Conservation (phyloP, 2,113 vertebrate species). For the Hippocampus mohnikei region DNA sequence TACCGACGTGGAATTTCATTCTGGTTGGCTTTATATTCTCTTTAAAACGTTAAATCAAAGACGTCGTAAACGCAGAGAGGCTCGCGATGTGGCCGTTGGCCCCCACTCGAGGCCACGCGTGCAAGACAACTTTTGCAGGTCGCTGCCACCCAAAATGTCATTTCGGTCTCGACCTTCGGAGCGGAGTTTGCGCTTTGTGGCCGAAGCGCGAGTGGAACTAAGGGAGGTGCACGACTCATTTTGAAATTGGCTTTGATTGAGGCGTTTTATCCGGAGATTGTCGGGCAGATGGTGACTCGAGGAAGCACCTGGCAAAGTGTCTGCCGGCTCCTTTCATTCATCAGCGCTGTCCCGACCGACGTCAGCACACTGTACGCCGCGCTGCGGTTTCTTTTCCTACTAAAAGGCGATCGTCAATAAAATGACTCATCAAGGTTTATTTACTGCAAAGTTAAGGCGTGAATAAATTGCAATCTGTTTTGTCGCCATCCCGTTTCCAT, state of each 20-base stretch:
- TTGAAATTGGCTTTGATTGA: slow-evolving; percentile 40
- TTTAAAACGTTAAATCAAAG: not conserved
- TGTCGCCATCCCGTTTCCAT: not conserved
- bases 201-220: not conserved
- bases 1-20: not conserved
- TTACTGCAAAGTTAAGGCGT: slow-evolving; percentile 14
- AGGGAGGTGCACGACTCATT: not conserved
- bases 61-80: not conserved
- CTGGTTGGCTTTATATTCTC: not conserved
- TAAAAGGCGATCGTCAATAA: not conserved
- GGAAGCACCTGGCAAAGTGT: slow-evolving; percentile 59
- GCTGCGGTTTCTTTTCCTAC: not conserved
- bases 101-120: not conserved
- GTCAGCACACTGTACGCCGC: not conserved
- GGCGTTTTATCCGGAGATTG: slow-evolving; percentile 41
- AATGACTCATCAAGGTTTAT: slow-evolving; percentile 4
- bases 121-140: not conserved
- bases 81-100: not conserved
- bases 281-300: slow-evolving; percentile 60
- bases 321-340: slow-evolving; percentile 57
- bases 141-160: not conserved
- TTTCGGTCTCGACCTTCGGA: not conserved
- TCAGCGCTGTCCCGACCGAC: slow-evolving; percentile 28
- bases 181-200: slow-evolving; percentile 1
- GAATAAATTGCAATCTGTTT: not conserved